phyloP scores from a whole-genome alignment of 2,888 invertebrate species.

The Thera obeliscata region DNA sequence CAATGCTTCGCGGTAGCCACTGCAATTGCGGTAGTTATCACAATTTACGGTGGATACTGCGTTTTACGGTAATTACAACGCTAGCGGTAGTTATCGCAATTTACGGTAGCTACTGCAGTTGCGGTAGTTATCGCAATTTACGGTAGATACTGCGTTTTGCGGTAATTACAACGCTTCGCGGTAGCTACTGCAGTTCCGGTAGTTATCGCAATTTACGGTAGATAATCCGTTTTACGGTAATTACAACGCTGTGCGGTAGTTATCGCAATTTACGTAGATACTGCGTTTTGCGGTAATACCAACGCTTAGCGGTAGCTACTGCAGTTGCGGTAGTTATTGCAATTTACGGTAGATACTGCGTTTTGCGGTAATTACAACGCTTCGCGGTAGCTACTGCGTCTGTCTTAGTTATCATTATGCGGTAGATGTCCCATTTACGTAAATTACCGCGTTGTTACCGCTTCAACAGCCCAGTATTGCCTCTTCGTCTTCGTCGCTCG shows the following conservation, averaged over 20 bases:
- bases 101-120: not conserved
- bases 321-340: not conserved
- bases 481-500: slow-evolving; percentile 27
- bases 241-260: not conserved
- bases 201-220: not conserved
- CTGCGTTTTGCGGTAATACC: not conserved
- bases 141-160: not conserved
- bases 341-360: not conserved
- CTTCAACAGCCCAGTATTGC: slow-evolving; percentile 31
- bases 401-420: not conserved
- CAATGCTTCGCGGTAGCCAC: not conserved
- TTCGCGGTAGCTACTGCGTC: not conserved
- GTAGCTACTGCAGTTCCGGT: not conserved
- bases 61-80: not conserved
- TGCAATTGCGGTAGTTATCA: not conserved
- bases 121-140: not conserved
- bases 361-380: not conserved
- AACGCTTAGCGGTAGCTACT: not conserved
- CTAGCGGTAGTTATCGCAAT: not conserved
- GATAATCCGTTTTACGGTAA: not conserved
- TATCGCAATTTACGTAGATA: not conserved
- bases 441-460: not conserved
- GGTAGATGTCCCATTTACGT: not conserved
- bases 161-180: not conserved
- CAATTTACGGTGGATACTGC: not conserved